These are phyloP conservation scores for Psophia crepitans DNA, from an alignment of 2,113 vertebrate species.

Conservation along the genomic window DNA sequence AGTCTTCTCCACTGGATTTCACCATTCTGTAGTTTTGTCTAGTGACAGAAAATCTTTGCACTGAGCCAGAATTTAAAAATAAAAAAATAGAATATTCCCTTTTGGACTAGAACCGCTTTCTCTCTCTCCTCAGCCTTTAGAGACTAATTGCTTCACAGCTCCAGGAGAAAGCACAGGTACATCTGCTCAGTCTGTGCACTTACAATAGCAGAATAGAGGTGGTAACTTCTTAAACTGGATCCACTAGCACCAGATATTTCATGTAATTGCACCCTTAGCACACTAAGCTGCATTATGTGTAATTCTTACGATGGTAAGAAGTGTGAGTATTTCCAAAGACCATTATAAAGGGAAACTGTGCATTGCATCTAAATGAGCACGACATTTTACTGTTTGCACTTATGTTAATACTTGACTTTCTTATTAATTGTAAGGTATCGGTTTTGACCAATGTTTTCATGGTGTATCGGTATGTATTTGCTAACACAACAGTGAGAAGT, in stretches of 20 bases:
- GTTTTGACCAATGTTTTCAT: not conserved
- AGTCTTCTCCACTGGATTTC: not conserved
- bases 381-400: not conserved
- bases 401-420: not conserved
- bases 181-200: not conserved
- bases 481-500: not conserved
- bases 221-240: not conserved
- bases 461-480: not conserved
- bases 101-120: not conserved
- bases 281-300: not conserved
- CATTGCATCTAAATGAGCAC: not conserved
- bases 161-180: not conserved
- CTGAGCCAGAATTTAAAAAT: not conserved
- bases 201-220: not conserved
- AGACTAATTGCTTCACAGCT: not conserved
- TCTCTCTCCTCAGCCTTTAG: not conserved
- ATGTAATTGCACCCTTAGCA: not conserved
- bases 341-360: not conserved
- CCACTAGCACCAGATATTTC: not conserved
- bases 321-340: not conserved
- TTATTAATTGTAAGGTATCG: not conserved
- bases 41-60: not conserved
- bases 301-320: not conserved
- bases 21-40: not conserved
- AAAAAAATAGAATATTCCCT: not conserved